Conservation (phyloP, 2,113 vertebrate species). For the Alaudala cheleensis region DNA sequence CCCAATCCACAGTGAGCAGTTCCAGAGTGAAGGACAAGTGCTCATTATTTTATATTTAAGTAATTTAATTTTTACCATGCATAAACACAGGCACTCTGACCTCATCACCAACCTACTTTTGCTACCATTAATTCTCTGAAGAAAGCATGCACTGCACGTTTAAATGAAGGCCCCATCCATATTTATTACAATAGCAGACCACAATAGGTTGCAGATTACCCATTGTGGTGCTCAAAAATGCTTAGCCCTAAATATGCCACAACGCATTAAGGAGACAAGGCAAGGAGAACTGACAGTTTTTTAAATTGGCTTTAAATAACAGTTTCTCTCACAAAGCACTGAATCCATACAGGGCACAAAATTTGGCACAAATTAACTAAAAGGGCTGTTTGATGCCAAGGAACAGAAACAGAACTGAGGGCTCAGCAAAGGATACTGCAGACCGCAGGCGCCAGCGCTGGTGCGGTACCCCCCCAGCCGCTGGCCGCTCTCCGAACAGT, state of each 20-base stretch:
- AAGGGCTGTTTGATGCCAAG: background rate
- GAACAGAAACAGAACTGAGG: background rate
- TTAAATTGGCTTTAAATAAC: constrained; percentile 17
- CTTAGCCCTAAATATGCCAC: constrained; percentile 55
- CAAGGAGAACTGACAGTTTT: constrained; percentile 11
- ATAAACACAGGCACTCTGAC: background rate
- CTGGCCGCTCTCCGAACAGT: constrained; percentile 93
- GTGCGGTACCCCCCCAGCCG: constrained; percentile 89
- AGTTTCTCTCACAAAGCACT: background rate
- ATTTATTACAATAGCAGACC: background rate
- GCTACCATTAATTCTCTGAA: background rate
- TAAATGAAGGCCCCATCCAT: background rate
- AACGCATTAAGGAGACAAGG: background rate
- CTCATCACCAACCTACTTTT: constrained; percentile 10
- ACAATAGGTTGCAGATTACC: background rate
- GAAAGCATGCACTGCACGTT: background rate
- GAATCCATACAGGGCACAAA: background rate
- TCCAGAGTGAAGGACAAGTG: background rate
- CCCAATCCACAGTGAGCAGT: background rate
- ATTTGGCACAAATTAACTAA: background rate
- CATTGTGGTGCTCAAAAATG: constrained; percentile 2
- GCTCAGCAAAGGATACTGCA: constrained; percentile 91
- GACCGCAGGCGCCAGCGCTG: constrained; percentile 87
- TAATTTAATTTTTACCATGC: background rate
- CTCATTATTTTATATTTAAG: constrained; percentile 19